Evolutionary conservation across 2,113 vertebrate species (phyloP), one percentile per base, ranked within the genome.

Genomic region (Periophthalmodon schlosseri): DNA sequence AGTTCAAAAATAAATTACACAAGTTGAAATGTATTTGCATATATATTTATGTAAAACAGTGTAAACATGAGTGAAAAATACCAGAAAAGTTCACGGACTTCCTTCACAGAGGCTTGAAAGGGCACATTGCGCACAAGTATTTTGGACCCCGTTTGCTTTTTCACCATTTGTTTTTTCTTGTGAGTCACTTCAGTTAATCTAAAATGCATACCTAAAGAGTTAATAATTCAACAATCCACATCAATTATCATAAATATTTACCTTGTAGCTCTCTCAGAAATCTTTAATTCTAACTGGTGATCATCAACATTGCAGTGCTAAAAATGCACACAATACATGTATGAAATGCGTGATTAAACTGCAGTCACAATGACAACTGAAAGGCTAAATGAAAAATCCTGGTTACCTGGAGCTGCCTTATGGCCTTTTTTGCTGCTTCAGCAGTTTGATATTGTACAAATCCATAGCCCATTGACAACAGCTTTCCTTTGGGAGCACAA

Each of bases 61-160:
- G 24, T 44, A 21, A 12, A n/a, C 20, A 39, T 39, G 7, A 64
- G 10, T 36, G 58, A 1, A 2, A 0, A 11, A 8, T 89, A 99
- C 98, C 96, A 96, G 93, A 99, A 99, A 23, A 99, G 96, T 50
- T 99, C 98, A 12, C 94, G 89, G 84, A 99, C 91, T 87, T 99
- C 98, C 69, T 83, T 92, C 76, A 91, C 89, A 0, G 94, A 92
- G 33, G 97, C 96, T 81, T 99, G 97, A 94, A 99, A 99, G 0
- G 98, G 97, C 70, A 99, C 93, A 79, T 99, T 99, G 39, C 97
- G 92, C 47, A 99, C 97, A 63, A 99, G 92, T 87, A 99, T 98
- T 91, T 99, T 99, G 18, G 97, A 96, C 0, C 93, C 95, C 0
- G 72, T 96, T 87, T 98, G 98, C 78, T 97, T 98, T 87, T 92